Base-by-base conservation (phyloP, 2,797 vertebrate species). In the Micrastur ruficollis region DNA sequence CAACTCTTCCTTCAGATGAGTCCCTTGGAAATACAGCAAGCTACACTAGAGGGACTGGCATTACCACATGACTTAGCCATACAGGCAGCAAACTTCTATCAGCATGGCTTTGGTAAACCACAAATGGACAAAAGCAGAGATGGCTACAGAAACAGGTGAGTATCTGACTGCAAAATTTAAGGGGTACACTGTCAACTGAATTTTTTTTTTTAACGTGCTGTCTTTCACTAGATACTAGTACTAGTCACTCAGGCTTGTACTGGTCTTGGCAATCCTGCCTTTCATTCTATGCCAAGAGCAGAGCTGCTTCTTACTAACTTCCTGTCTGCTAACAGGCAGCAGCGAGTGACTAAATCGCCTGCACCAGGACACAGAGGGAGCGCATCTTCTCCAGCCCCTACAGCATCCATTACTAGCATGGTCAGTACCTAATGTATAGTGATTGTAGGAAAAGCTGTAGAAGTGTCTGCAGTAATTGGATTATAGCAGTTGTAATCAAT, bases 381-480 rank as follows among this genome's bases (percentile, higher is more conserved):
- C 71, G 98, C 99, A 71, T 98, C 98, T 94, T 99, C 99, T 89
- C 99, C 99, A 49, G 98, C 98, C 44, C 98, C 98, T 32, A 97
- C 98, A 62, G 98, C 98, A 74, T 96, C 99, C 40, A 98, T 99
- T 85, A 99, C 99, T 6, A 99, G 99, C 97, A 99, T 99, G 99
- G 99, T 99, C 84, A 98, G 99, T 97, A 81, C 50, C 53, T 63
- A 20, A 2, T 4, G 29, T 4, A 2, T 40, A 11, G 13, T 8
- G 68, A 9, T 4, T 27, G 56, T 6, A 20, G 67, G 36, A 32
- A 31, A 40, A 59, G 4, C 50, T 67, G 34, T 66, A 2, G 1
- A 47, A 62, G 42, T 13, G 20, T 49, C 55, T 59, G 59, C 18
- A 44, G 47, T 18, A 40, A 36, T 36, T 52, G 29, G n/a, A 10